phyloP scores from a whole-genome alignment of 2,888 invertebrate genomes.

The Monochamus alternatus region DNA sequence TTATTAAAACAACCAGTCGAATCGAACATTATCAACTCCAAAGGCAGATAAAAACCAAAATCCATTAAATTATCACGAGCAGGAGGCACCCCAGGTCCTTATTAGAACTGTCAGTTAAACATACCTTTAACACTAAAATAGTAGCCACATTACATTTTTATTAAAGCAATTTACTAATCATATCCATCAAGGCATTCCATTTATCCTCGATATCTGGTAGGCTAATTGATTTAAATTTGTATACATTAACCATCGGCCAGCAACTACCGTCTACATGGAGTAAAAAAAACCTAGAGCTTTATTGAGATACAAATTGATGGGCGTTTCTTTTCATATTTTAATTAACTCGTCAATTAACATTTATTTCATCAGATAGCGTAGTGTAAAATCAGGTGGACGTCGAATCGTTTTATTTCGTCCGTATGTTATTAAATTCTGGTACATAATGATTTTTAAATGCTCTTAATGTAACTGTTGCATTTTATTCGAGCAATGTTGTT shows the following conservation, averaged over 20 bases:
- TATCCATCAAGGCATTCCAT: constrained; percentile 44
- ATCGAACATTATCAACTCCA: not conserved
- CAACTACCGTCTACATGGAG: constrained; percentile 25
- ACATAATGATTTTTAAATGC: not conserved
- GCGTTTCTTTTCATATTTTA: constrained; percentile 57
- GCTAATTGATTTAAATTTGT: constrained; percentile 53
- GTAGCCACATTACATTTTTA: constrained; percentile 13
- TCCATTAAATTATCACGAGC: not conserved
- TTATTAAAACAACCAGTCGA: too few species aligned
- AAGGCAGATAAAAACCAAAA: not conserved
- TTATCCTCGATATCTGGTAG: constrained; percentile 47
- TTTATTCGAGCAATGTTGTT: not conserved
- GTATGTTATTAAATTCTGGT: not conserved
- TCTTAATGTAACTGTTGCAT: constrained; percentile 10
- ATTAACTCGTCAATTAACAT: constrained; percentile 54
- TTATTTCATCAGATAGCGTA: constrained; percentile 17
- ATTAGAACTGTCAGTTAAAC: constrained; percentile 8
- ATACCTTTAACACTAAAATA: constrained; percentile 9
- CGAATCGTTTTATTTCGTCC: not conserved
- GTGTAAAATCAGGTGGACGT: constrained; percentile 10
- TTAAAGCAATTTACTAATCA: constrained; percentile 33
- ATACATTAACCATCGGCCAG: constrained; percentile 42
- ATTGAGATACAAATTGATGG: constrained; percentile 52
- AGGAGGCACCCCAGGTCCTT: not conserved
- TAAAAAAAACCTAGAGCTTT: constrained; percentile 27